Percentiles rank a stretch among this genome's conserved stretches.
Conservation (phyloP, 2,888 invertebrate genomes). For the Syrphus vitripennis region DNA sequence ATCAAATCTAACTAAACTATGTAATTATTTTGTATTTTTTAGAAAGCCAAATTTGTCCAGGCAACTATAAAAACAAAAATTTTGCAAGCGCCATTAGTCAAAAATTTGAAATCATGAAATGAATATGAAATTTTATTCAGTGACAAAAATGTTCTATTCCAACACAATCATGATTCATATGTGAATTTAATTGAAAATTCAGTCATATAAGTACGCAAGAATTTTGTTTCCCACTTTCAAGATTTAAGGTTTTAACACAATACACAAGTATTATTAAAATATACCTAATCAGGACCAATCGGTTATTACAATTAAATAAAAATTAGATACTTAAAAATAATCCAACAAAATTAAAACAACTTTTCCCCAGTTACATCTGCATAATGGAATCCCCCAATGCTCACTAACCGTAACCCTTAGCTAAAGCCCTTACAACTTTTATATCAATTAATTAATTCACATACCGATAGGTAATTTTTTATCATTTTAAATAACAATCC, state of each 20-base stretch:
- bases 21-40: no score
- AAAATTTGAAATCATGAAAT: not conserved
- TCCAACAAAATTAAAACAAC: not conserved
- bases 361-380: not conserved
- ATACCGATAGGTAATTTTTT: not conserved
- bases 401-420: constrained; percentile 21
- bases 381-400: constrained; percentile 27
- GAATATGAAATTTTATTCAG: not conserved
- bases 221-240: no score
- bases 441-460: constrained; percentile 22
- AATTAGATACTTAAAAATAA: not conserved
- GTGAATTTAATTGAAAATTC: not conserved
- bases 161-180: not conserved
- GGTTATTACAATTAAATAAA: not conserved
- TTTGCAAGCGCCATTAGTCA: not conserved
- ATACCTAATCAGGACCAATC: no score
- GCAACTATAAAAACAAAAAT: not conserved
- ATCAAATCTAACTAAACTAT: no score
- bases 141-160: not conserved
- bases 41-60: not conserved
- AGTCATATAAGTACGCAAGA: not conserved
- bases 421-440: not conserved
- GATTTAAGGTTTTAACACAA: no score
- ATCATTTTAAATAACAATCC: not conserved
- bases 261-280: not conserved